A percentile compares a stretch with the other conserved stretches of the same genome.
Conservation (phyloP, 1,140 invertebrate species). For the Bombus sylvicola region DNA sequence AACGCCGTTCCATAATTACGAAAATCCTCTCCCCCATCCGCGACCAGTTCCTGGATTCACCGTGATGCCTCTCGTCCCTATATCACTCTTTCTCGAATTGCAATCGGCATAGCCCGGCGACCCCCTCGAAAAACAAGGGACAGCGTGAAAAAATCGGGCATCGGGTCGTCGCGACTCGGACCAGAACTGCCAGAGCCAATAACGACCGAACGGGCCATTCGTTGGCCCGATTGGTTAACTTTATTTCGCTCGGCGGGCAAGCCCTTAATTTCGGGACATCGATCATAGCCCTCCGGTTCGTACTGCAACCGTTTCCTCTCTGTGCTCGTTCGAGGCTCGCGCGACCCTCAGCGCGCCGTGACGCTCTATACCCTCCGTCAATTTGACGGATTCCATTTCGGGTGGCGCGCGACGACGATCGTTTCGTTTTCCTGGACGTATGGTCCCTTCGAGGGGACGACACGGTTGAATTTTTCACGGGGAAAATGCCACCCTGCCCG, state of each 20-base stretch:
- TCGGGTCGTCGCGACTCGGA: constrained; percentile 59
- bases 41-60: constrained; percentile 20
- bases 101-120: constrained; percentile 8
- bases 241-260: constrained; percentile 71
- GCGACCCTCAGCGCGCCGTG: constrained; percentile 54
- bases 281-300: constrained; percentile 67
- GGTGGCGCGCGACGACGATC: constrained; percentile 61
- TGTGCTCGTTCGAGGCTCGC: constrained; percentile 25
- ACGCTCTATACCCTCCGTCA: constrained; percentile 59
- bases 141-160: constrained; percentile 68
- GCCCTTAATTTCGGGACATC: constrained; percentile 76
- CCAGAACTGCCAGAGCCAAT: constrained; percentile 66
- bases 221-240: constrained; percentile 76
- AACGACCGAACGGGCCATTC: constrained; percentile 62
- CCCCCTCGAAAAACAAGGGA: constrained; percentile 40
- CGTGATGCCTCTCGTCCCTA: background rate
- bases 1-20: constrained; percentile 77
- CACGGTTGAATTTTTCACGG: constrained; percentile 49
- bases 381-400: constrained; percentile 72
- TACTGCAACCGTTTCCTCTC: constrained; percentile 31
- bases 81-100: constrained; percentile 61
- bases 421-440: constrained; percentile 55
- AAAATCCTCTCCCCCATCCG: constrained; percentile 67
- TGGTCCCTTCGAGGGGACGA: constrained; percentile 55
- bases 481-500: constrained; percentile 43